Evolutionary conservation across 2,113 vertebrate species (phyloP).

Genomic region (Gambusia holbrooki): DNA sequence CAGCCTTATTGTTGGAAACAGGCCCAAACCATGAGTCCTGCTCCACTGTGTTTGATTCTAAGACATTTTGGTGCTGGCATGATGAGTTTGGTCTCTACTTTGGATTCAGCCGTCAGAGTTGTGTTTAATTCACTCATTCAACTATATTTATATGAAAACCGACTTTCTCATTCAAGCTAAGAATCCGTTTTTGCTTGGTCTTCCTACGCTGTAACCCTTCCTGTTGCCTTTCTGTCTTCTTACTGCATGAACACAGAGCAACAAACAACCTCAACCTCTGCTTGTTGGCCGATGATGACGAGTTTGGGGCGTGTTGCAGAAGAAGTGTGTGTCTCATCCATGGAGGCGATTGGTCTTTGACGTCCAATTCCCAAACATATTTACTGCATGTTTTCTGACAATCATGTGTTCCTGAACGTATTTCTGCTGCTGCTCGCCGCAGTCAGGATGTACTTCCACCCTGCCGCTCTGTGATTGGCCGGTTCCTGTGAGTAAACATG

Average conservation of each 20-base stretch:
- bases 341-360: neutral
- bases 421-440: too few species aligned
- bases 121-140: neutral
- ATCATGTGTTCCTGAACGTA: neutral
- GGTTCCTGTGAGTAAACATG: neutral
- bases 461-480: neutral
- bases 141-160: neutral
- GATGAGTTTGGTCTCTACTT: neutral
- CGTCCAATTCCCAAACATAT: too few species aligned
- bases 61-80: too few species aligned
- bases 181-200: neutral
- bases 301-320: too few species aligned
- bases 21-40: neutral
- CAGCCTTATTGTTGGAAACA: too few species aligned
- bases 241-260: too few species aligned
- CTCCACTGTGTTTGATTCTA: neutral
- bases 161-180: neutral
- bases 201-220: too few species aligned
- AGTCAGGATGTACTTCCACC: too few species aligned
- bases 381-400: neutral
- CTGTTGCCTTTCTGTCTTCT: too few species aligned
- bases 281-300: too few species aligned
- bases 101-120: neutral
- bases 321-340: too few species aligned
- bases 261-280: too few species aligned